Evolutionary conservation across 2,888 invertebrate genomes (phyloP).

Genomic region (Hypolimnas misippus): DNA sequence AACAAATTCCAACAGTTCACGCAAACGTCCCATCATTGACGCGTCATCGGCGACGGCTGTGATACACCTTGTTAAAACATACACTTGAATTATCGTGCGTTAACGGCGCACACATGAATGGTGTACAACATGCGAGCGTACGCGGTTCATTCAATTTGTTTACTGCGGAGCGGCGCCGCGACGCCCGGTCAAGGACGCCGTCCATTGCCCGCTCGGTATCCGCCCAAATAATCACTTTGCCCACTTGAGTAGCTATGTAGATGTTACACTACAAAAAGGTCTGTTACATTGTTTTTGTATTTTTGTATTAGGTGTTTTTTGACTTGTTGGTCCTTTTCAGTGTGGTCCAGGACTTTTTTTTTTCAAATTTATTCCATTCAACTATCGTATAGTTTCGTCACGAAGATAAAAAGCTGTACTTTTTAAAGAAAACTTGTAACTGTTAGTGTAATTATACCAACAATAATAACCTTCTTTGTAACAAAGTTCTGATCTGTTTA

Average conservation of each 20-base stretch:
- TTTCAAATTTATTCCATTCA: neutral
- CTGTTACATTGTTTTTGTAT: neutral
- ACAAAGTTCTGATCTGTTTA: neutral
- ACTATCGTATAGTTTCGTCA: neutral
- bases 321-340: no score
- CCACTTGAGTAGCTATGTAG: conserved; percentile 36
- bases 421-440: neutral
- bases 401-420: neutral
- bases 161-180: conserved; percentile 67
- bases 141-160: conserved; percentile 82
- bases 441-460: neutral
- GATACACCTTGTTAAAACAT: conserved; percentile 64
- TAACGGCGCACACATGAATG: conserved; percentile 80
- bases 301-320: no score
- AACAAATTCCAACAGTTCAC: neutral
- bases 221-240: conserved; percentile 44
- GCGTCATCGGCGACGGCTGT: conserved; percentile 44
- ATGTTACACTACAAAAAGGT: conserved; percentile 17
- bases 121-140: conserved; percentile 70
- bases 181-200: conserved; percentile 73
- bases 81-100: conserved; percentile 75
- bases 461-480: no score
- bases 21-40: conserved; percentile 4
- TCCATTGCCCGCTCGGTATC: conserved; percentile 69
- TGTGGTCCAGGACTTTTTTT: no score